Conservation (phyloP, 2,888 invertebrate genomes). For the Sympetrum striolatum region DNA sequence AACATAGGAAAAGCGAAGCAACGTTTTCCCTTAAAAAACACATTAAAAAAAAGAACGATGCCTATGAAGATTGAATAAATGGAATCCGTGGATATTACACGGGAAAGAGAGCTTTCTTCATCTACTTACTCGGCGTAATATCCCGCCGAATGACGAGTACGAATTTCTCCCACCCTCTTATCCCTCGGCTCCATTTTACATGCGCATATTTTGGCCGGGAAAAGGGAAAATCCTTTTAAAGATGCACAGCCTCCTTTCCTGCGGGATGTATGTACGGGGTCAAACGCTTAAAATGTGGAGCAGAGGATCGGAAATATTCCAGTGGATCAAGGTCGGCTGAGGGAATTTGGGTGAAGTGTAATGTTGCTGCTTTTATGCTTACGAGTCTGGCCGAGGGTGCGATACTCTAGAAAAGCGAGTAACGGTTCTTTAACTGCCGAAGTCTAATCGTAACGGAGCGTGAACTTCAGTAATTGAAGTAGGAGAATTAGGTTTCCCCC, state of each 20-base stretch:
- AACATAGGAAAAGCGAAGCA: no score
- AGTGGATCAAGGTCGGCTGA: slow-evolving; percentile 13
- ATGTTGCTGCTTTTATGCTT: background rate
- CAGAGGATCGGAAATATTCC: background rate
- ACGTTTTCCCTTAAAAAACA: no score
- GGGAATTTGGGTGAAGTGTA: background rate
- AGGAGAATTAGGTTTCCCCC: no score
- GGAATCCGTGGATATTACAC: background rate
- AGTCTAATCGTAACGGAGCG: no score
- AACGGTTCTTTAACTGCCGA: no score
- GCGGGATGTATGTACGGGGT: background rate
- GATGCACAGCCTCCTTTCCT: background rate
- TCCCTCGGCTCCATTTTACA: background rate
- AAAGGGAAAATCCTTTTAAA: background rate
- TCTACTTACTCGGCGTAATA: background rate
- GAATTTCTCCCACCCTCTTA: background rate
- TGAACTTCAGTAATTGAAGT: no score
- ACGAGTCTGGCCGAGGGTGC: background rate
- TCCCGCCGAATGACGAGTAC: background rate
- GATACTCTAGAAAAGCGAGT: no score
- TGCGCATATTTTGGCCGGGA: background rate
- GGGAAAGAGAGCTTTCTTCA: background rate
- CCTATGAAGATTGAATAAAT: background rate
- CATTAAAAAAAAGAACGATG: background rate
- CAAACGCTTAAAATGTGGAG: background rate